These are phyloP conservation scores for Dicrostonyx torquatus DNA, from an alignment of 2,797 vertebrate genomes.

Conservation along the genomic window DNA sequence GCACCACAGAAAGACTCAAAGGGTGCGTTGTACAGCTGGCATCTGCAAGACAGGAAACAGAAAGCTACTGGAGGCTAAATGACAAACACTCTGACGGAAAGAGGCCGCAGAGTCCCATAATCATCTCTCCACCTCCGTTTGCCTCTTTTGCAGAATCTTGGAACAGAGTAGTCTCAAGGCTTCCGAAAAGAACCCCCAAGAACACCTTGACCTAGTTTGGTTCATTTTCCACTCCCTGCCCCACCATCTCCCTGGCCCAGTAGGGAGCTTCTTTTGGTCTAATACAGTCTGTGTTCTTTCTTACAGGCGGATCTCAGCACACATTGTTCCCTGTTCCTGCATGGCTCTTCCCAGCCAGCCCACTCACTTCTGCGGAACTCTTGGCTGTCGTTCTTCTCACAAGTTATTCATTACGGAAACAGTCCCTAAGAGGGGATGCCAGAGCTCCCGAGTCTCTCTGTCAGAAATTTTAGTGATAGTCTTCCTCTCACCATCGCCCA, in stretches of 20 bases:
- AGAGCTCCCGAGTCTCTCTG: neutral
- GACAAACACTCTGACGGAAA: neutral
- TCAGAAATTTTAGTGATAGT: neutral
- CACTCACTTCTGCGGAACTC: neutral
- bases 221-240: neutral
- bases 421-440: neutral
- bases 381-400: neutral
- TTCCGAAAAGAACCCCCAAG: neutral
- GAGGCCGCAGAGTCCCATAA: neutral
- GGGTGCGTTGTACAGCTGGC: neutral
- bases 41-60: neutral
- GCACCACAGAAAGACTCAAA: neutral
- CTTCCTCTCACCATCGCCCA: neutral
- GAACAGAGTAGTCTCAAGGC: neutral
- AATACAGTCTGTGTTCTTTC: neutral
- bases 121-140: neutral
- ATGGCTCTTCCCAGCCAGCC: neutral
- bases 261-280: neutral
- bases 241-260: accelerated
- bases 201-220: neutral
- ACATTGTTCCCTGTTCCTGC: neutral
- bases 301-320: neutral
- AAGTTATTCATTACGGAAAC: neutral
- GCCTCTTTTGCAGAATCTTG: neutral
- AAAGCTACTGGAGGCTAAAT: neutral